phyloP scores from a whole-genome alignment of 2,113 vertebrate species.

The Monopterus albus region DNA sequence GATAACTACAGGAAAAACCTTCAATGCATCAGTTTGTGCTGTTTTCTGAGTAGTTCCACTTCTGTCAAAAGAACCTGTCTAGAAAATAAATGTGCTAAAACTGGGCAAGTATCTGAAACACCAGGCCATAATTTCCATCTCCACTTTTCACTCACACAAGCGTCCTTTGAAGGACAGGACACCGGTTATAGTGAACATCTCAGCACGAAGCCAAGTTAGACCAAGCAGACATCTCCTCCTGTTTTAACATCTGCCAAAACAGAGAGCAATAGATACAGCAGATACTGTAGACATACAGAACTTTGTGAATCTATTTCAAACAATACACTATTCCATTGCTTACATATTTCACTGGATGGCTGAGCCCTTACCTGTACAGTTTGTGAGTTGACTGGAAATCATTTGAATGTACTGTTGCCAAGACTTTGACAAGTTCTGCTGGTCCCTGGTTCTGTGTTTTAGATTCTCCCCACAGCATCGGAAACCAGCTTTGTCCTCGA shows the following conservation, averaged over 20 bases:
- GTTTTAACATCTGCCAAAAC: slow-evolving; percentile 27
- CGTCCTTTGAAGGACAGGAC: slow-evolving; percentile 43
- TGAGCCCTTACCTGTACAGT: slow-evolving; percentile 35
- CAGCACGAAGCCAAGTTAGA: slow-evolving; percentile 36
- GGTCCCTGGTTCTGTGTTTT: slow-evolving; percentile 55
- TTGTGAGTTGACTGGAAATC: slow-evolving; percentile 56
- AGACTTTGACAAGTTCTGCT: slow-evolving; percentile 65
- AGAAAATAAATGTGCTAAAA: slow-evolving; percentile 8
- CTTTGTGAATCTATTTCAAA: slow-evolving; percentile 20
- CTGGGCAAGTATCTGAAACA: neutral
- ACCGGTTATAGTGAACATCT: slow-evolving; percentile 19
- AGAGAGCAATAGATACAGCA: neutral
- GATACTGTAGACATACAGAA: neutral
- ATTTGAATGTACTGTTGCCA: slow-evolving; percentile 57
- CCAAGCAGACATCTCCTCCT: slow-evolving; percentile 44
- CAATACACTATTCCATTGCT: slow-evolving; percentile 14
- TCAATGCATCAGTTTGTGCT: neutral
- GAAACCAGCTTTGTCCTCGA: slow-evolving; percentile 36
- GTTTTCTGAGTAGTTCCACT: slow-evolving; percentile 4
- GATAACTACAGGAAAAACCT: too few relatives aligned
- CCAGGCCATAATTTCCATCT: slow-evolving; percentile 13
- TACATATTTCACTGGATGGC: slow-evolving; percentile 33
- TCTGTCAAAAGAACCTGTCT: neutral
- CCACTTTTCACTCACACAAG: slow-evolving; percentile 28
- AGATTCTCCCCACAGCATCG: slow-evolving; percentile 16